phyloP scores from a whole-genome alignment of 2,797 vertebrate species.

The Pseudomugil gertrudae region DNA sequence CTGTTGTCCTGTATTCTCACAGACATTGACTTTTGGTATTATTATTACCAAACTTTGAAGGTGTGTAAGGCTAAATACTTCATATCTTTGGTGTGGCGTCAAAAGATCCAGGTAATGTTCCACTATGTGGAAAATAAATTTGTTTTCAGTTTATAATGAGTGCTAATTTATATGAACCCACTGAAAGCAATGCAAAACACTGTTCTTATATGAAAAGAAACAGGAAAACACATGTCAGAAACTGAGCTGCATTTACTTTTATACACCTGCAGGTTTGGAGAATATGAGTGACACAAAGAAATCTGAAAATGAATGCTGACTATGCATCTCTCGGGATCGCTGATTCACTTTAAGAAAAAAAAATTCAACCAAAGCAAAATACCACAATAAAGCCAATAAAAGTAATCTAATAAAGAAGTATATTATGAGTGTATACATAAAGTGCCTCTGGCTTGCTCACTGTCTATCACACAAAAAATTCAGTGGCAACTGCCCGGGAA shows the following conservation, averaged over 20 bases:
- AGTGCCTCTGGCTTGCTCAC: slow-evolving; percentile 36
- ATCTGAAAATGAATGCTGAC: slow-evolving; percentile 55
- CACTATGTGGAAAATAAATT: slow-evolving; percentile 40
- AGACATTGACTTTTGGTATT: slow-evolving; percentile 17
- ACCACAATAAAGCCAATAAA: slow-evolving; percentile 57
- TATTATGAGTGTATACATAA: slow-evolving; percentile 48
- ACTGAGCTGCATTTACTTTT: slow-evolving; percentile 30
- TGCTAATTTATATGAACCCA: slow-evolving; percentile 55
- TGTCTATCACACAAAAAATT: slow-evolving; percentile 37
- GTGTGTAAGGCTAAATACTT: slow-evolving; percentile 29
- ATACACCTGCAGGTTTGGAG: slow-evolving; percentile 24
- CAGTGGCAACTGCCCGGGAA: slow-evolving; percentile 34
- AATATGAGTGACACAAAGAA: slow-evolving; percentile 39
- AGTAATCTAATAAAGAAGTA: slow-evolving; percentile 56
- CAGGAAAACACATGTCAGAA: slow-evolving; percentile 40
- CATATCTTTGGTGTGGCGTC: slow-evolving; percentile 35
- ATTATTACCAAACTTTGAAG: slow-evolving; percentile 24
- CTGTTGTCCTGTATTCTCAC: slow-evolving; percentile 9
- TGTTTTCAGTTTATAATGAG: slow-evolving; percentile 49
- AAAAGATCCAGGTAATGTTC: slow-evolving; percentile 53
- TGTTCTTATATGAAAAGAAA: slow-evolving; percentile 43
- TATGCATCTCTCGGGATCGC: slow-evolving; percentile 62
- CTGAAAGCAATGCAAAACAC: slow-evolving; percentile 35
- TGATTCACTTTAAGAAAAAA: slow-evolving; percentile 47
- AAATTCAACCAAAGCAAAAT: slow-evolving; percentile 68